Evolutionary conservation across 2,113 vertebrate genomes (phyloP).

Genomic region (Embiotoca jacksoni): DNA sequence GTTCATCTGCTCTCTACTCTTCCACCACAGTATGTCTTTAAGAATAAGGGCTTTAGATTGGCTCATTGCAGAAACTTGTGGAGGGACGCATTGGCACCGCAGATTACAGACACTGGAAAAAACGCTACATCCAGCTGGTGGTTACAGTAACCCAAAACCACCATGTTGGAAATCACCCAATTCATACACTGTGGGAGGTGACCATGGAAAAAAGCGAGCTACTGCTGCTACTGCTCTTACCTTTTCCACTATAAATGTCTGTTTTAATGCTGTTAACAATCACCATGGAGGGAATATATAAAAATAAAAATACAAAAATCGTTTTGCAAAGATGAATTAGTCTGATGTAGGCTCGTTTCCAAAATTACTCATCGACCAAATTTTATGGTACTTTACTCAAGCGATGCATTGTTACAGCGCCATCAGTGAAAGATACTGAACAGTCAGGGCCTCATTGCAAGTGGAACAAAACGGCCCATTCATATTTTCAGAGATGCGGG

Average conservation of each 20-base stretch:
- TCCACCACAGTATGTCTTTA: constrained; percentile 9
- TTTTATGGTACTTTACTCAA: constrained; percentile 30
- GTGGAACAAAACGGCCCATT: constrained; percentile 63
- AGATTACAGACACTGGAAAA: constrained; percentile 71
- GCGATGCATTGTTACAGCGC: constrained; percentile 30
- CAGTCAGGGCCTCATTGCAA: constrained; percentile 14
- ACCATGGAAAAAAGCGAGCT: constrained; percentile 60
- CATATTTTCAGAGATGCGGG: constrained; percentile 55
- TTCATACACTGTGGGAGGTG: constrained; percentile 66
- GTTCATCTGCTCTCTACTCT: constrained; percentile 10
- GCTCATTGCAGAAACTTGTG: constrained; percentile 45
- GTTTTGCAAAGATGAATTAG: constrained; percentile 11
- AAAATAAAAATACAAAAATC: constrained; percentile 8
- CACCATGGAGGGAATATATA: constrained; percentile 1
- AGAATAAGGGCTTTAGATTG: constrained; percentile 44
- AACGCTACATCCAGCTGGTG: constrained; percentile 51
- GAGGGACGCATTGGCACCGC: constrained; percentile 54
- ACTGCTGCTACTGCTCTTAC: constrained; percentile 45
- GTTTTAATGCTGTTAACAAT: constrained; percentile 15
- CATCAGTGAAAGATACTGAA: constrained; percentile 18
- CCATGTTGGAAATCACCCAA: constrained; percentile 62
- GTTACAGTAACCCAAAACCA: constrained; percentile 59
- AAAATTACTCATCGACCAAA: constrained; percentile 23
- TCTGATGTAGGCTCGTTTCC: neutral
- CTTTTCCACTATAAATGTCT: constrained; percentile 53